These are phyloP conservation scores for Pteria penguin DNA, from an alignment of 2,888 invertebrate species.

Conservation along the genomic window DNA sequence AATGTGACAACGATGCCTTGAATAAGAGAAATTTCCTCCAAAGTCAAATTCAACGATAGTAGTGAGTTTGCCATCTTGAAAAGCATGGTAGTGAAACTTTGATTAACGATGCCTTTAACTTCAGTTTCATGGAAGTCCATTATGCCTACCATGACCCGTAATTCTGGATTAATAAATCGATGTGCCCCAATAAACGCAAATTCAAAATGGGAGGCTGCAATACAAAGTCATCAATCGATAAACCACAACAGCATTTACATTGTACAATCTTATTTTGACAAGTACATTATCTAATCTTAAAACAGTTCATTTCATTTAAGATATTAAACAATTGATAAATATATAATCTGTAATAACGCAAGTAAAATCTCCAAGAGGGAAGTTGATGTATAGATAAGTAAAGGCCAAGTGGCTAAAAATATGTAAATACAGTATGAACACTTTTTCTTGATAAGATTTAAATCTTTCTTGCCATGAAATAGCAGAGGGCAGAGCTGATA, in stretches of 20 bases:
- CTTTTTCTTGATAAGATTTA: too few species aligned
- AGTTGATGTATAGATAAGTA: too few species aligned
- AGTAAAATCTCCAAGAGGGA: too few species aligned
- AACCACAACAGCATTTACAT: too few species aligned
- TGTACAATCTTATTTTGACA: too few species aligned
- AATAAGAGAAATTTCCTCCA: constrained; percentile 60
- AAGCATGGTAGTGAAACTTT: constrained; percentile 50
- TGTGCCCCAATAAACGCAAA: constrained; percentile 70
- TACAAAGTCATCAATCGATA: too few species aligned
- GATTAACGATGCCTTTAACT: constrained; percentile 47
- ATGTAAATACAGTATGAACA: too few species aligned
- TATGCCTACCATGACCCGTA: constrained; percentile 44
- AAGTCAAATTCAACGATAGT: constrained; percentile 55
- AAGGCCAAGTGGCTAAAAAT: too few species aligned
- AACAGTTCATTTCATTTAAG: too few species aligned
- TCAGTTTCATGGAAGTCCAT: constrained; percentile 17
- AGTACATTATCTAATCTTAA: too few species aligned
- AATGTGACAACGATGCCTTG: constrained; percentile 62
- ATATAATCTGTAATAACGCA: neutral
- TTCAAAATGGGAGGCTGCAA: constrained; percentile 75
- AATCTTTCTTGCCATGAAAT: too few species aligned
- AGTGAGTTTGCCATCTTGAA: constrained; percentile 55
- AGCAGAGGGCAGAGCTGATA: too few species aligned
- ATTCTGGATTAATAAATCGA: constrained; percentile 64
- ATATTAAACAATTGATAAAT: neutral